Conservation (phyloP, 2,113 vertebrate species). For the Ailurus styani region DNA sequence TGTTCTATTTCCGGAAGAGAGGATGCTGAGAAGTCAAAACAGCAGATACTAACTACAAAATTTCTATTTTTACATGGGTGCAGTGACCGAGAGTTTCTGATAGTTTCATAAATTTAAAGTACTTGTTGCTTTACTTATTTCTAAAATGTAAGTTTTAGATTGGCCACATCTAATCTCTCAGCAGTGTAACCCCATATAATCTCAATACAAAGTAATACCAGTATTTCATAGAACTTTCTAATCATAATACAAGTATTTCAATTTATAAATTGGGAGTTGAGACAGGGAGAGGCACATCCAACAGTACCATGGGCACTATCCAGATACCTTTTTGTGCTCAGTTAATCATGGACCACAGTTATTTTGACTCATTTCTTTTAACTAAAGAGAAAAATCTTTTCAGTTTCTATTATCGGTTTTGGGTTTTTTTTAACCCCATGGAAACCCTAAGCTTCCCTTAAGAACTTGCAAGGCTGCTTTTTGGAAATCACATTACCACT, state of each 20-base stretch:
- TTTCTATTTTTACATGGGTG: not conserved
- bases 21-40: not conserved
- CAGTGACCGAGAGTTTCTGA: not conserved
- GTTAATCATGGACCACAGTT: not conserved
- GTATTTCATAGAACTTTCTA: not conserved
- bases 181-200: not conserved
- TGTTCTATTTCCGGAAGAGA: not conserved
- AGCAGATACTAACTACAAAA: not conserved
- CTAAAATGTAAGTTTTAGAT: not conserved
- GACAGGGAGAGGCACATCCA: not conserved
- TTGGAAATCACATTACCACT: not conserved
- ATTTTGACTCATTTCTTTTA: not conserved
- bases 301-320: not conserved
- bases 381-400: not conserved
- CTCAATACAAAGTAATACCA: not conserved
- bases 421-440: fast-evolving
- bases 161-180: not conserved
- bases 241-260: not conserved
- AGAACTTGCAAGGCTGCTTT: not conserved
- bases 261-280: not conserved
- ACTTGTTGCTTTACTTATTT: not conserved
- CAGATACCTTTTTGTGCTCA: not conserved
- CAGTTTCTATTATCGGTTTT: not conserved
- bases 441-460: not conserved
- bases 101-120: not conserved